A percentile compares a stretch with the other conserved stretches of the same genome.
phyloP scores from a whole-genome alignment of 2,113 vertebrate species.

The Dasyprocta punctata region DNA sequence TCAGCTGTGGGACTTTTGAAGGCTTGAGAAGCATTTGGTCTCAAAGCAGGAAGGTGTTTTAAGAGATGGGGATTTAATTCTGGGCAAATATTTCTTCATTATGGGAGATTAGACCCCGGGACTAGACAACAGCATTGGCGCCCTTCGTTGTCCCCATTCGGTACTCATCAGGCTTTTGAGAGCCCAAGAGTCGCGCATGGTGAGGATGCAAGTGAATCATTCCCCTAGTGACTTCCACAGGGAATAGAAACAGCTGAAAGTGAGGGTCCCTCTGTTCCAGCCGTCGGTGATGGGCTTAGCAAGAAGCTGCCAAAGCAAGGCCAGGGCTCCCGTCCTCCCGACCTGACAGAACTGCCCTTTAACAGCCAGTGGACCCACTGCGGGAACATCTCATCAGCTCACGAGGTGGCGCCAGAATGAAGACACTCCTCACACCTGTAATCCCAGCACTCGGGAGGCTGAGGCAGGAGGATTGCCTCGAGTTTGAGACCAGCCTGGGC shows the following conservation, averaged over 20 bases:
- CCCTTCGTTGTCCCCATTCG: background rate
- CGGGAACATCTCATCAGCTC: background rate
- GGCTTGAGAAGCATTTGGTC: background rate
- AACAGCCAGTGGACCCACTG: background rate
- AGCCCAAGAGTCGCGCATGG: background rate
- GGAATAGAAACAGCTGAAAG: no score
- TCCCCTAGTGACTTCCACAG: background rate
- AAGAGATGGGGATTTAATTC: background rate
- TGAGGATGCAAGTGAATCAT: background rate
- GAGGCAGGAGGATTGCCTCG: background rate
- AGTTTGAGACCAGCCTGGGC: background rate
- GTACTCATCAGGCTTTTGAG: rapidly evolving
- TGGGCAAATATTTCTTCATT: slow-evolving; percentile 26
- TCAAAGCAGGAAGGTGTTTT: slow-evolving; percentile 23
- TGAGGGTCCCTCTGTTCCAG: background rate
- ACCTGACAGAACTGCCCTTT: background rate
- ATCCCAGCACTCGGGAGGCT: background rate
- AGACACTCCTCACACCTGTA: background rate
- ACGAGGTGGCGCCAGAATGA: background rate
- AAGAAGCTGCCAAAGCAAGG: background rate
- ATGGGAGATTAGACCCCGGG: background rate
- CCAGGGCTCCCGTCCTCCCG: background rate
- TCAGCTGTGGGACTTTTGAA: slow-evolving; percentile 20
- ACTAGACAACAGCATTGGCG: background rate
- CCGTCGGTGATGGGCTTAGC: background rate